Conservation (phyloP, 1,140 invertebrate species). For the Nylanderia fulva region DNA sequence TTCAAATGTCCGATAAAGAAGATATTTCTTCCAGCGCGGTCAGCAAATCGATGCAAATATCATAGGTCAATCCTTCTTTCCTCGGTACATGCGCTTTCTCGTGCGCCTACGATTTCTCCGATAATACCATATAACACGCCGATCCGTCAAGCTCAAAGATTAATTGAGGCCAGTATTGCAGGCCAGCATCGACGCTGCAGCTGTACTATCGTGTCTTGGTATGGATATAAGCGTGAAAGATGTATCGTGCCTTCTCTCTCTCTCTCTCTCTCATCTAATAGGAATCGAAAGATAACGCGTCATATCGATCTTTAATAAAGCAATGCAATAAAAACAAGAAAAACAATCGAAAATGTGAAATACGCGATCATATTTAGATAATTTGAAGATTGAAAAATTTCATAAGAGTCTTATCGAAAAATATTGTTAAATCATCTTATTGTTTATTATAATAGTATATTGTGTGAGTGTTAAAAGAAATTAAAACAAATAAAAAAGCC, state of each 20-base stretch:
- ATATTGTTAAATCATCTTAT: constrained; percentile 3
- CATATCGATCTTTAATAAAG: constrained; percentile 56
- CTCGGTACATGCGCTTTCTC: not conserved
- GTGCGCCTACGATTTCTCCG: not conserved
- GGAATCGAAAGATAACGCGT: constrained; percentile 62
- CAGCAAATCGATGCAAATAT: not conserved
- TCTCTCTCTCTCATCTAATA: constrained; percentile 25
- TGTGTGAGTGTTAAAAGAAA: not conserved
- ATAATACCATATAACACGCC: constrained; percentile 16
- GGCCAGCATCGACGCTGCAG: constrained; percentile 30
- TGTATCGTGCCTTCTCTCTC: constrained; percentile 41
- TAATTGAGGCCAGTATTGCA: constrained; percentile 51
- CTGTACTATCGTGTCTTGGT: not conserved
- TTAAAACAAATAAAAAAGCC: not conserved
- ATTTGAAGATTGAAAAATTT: not conserved
- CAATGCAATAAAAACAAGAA: not conserved
- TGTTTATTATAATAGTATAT: not conserved
- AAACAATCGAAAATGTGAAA: not conserved
- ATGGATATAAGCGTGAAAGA: constrained; percentile 42
- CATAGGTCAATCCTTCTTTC: not conserved
- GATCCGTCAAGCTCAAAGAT: constrained; percentile 62
- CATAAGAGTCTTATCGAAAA: not conserved
- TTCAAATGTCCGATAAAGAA: not conserved
- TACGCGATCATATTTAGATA: not conserved
- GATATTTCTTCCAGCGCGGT: not conserved